A percentile compares a stretch with the other conserved stretches of the same genome.
Conservation (phyloP, 2,888 invertebrate species). For the Scaptomyza tumidula region DNA sequence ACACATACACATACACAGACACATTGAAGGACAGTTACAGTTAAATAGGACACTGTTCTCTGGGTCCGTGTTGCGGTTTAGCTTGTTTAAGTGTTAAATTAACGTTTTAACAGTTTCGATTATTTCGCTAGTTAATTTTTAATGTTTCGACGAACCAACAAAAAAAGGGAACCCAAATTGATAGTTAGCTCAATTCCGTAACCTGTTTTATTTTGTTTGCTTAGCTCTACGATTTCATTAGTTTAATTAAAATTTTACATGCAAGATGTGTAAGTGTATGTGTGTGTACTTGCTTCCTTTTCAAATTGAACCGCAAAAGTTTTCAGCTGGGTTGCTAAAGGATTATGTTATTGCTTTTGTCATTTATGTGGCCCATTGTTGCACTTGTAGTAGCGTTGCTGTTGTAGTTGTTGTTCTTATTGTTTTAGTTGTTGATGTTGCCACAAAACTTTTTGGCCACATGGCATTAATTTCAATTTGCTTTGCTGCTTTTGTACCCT, state of each 20-base stretch:
- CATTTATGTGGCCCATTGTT: slow-evolving; percentile 67
- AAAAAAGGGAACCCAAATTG: slow-evolving; percentile 3
- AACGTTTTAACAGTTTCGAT: slow-evolving; percentile 78
- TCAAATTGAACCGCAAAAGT: slow-evolving; percentile 75
- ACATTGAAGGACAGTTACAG: slow-evolving; percentile 34
- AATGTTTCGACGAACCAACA: slow-evolving; percentile 35
- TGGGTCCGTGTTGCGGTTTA: slow-evolving; percentile 68
- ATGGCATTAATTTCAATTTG: slow-evolving; percentile 75
- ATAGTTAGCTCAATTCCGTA: slow-evolving; percentile 24
- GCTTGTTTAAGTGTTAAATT: slow-evolving; percentile 81
- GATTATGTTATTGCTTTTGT: slow-evolving; percentile 75
- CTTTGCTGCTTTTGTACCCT: slow-evolving; percentile 39
- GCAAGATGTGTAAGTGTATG: slow-evolving; percentile 6
- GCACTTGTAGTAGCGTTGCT: slow-evolving; percentile 39
- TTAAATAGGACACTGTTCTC: slow-evolving; percentile 47
- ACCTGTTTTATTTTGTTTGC: slow-evolving; percentile 42
- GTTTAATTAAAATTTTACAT: slow-evolving; percentile 78
- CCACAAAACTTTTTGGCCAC: slow-evolving; percentile 69
- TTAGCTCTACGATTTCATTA: slow-evolving; percentile 72
- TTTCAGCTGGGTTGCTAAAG: slow-evolving; percentile 46
- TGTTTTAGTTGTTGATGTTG: slow-evolving; percentile 22
- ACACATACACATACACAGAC: slow-evolving; percentile 1
- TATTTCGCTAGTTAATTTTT: slow-evolving; percentile 75
- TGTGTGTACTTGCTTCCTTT: slow-evolving; percentile 56
- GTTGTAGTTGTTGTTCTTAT: slow-evolving; percentile 18